These are phyloP conservation scores for Hypomesus transpacificus DNA, from an alignment of 2,113 vertebrate genomes.

Conservation along the genomic window DNA sequence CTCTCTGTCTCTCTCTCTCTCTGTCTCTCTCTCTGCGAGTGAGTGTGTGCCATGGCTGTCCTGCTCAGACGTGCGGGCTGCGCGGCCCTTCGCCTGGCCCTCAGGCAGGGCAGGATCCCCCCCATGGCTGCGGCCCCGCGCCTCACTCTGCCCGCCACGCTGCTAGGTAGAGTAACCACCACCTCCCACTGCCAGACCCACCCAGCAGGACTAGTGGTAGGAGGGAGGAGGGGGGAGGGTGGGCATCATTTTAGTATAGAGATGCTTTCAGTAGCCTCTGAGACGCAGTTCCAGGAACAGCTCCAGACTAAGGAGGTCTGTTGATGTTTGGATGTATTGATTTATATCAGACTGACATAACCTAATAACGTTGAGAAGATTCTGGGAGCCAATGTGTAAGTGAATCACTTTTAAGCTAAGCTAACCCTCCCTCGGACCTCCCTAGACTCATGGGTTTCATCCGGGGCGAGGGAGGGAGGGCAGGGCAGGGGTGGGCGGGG, in stretches of 20 bases:
- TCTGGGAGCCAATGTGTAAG: no score
- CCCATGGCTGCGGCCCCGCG: constrained; percentile 58
- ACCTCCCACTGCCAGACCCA: not conserved
- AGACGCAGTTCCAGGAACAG: no score
- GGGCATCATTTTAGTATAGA: not conserved
- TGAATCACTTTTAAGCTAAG: no score
- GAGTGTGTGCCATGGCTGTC: constrained; percentile 75
- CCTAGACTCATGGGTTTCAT: not conserved
- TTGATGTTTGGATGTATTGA: not conserved
- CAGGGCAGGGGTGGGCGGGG: not conserved
- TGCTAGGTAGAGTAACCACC: constrained; percentile 71
- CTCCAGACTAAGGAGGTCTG: not conserved
- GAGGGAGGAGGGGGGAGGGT: not conserved
- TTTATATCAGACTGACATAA: not conserved
- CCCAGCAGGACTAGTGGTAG: not conserved
- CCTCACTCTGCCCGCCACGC: constrained; percentile 62
- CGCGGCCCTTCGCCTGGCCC: constrained; percentile 63
- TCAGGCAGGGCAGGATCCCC: constrained; percentile 71
- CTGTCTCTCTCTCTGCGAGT: constrained; percentile 59
- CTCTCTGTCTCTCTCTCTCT: constrained; percentile 32
- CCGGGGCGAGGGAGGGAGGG: no score
- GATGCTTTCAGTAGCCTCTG: no score
- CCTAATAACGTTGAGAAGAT: not conserved
- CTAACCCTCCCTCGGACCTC: not conserved
- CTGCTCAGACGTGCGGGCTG: constrained; percentile 67